Evolutionary conservation across 2,113 vertebrate genomes (phyloP).

Genomic region (Lamprotornis superbus): DNA sequence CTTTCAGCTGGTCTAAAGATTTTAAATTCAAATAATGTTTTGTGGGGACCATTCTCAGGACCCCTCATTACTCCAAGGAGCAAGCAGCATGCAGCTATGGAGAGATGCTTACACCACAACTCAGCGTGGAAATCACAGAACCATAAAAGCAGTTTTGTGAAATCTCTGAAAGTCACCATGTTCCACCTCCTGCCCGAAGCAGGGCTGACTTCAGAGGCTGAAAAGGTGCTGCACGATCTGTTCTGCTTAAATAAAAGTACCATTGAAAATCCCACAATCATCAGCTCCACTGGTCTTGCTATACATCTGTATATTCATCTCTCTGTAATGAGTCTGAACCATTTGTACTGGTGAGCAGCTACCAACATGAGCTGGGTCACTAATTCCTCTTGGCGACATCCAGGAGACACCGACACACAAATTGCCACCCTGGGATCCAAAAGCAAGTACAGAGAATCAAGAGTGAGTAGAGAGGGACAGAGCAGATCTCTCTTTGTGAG

Average conservation of each 20-base stretch:
- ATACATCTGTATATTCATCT: background rate
- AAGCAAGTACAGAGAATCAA: background rate
- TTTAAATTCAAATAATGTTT: background rate
- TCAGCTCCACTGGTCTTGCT: background rate
- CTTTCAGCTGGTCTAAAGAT: background rate
- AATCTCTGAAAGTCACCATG: rapidly evolving
- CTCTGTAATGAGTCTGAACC: background rate
- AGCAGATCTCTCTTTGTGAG: background rate
- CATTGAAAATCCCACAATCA: background rate
- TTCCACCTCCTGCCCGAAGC: background rate
- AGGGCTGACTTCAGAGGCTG: background rate
- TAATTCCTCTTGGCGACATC: background rate
- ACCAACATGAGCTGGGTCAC: background rate
- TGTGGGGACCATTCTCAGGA: rapidly evolving
- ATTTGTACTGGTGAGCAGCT: background rate
- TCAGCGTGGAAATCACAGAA: background rate
- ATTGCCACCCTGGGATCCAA: background rate
- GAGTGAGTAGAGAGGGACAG: background rate
- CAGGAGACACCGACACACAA: background rate
- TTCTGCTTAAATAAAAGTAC: rapidly evolving
- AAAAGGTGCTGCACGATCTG: background rate
- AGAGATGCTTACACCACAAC: background rate
- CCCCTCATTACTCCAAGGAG: rapidly evolving
- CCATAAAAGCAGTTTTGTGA: background rate
- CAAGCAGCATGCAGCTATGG: background rate